phyloP scores from a whole-genome alignment of 2,797 vertebrate species.

The Cottoperca gobio region DNA sequence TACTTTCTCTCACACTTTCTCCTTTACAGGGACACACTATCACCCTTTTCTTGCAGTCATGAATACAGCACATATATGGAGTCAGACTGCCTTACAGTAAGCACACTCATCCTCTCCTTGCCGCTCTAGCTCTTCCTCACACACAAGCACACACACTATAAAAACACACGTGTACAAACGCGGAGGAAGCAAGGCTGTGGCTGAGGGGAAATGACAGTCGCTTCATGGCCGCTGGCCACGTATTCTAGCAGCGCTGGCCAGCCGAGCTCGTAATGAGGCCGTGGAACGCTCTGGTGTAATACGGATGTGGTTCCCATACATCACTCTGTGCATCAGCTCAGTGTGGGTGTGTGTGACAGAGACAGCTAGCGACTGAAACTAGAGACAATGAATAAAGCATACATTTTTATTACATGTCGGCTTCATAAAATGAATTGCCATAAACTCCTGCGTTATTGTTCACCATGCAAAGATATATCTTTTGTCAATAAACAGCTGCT shows the following conservation, averaged over 20 bases:
- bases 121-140: conserved; percentile 7
- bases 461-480: neutral
- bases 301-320: conserved; percentile 60
- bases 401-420: no score
- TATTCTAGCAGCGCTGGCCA: conserved; percentile 52
- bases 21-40: conserved; percentile 4
- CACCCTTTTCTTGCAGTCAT: conserved; percentile 27
- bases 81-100: conserved; percentile 28
- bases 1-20: neutral
- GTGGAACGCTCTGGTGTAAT: conserved; percentile 69
- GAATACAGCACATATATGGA: conserved; percentile 27
- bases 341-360: conserved; percentile 2
- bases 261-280: conserved; percentile 63
- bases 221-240: conserved; percentile 70
- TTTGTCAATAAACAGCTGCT: conserved; percentile 2
- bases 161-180: conserved; percentile 46
- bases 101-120: conserved; percentile 10
- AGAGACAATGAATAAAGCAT: neutral
- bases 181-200: conserved; percentile 33
- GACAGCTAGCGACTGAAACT: neutral
- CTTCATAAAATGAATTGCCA: neutral
- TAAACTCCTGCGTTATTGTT: neutral
- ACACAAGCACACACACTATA: conserved; percentile 19
- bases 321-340: conserved; percentile 43
- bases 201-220: conserved; percentile 77